Conservation (phyloP, 2,888 invertebrate species). For the Thymelicus sylvestris region DNA sequence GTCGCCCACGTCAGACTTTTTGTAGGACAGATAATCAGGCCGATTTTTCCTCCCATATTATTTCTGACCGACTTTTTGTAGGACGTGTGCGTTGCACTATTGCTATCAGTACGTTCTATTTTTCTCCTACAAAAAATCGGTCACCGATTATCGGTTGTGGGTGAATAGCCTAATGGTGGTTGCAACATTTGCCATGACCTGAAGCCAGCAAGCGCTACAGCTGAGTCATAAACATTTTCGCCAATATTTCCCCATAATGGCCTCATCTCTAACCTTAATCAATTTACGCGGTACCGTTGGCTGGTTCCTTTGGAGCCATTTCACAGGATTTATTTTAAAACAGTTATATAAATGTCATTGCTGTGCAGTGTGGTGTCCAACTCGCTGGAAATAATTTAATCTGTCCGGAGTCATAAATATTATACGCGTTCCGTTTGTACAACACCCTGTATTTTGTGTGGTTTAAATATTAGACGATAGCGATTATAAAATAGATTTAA, state of each 20-base stretch:
- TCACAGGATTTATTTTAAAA: slow-evolving; percentile 59
- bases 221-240: neutral
- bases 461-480: slow-evolving; percentile 8
- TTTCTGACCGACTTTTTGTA: no score
- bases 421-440: slow-evolving; percentile 59
- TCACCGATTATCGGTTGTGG: no score
- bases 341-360: slow-evolving; percentile 63
- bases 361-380: slow-evolving; percentile 40
- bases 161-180: no score
- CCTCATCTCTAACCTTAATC: slow-evolving; percentile 21
- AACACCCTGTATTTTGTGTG: slow-evolving; percentile 47
- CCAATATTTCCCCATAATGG: slow-evolving; percentile 7
- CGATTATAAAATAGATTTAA: neutral
- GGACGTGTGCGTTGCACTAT: no score
- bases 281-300: slow-evolving; percentile 22
- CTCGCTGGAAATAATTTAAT: slow-evolving; percentile 64
- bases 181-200: no score
- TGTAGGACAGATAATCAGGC: no score
- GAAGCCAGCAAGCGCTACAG: no score
- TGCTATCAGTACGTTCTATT: no score
- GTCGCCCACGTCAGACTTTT: no score
- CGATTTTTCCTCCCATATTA: no score
- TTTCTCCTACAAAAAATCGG: no score
- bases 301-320: slow-evolving; percentile 28
- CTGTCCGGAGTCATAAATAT: slow-evolving; percentile 62